Evolutionary conservation across 2,888 invertebrate genomes (phyloP).

Genomic region (Prenolepis imparis): DNA sequence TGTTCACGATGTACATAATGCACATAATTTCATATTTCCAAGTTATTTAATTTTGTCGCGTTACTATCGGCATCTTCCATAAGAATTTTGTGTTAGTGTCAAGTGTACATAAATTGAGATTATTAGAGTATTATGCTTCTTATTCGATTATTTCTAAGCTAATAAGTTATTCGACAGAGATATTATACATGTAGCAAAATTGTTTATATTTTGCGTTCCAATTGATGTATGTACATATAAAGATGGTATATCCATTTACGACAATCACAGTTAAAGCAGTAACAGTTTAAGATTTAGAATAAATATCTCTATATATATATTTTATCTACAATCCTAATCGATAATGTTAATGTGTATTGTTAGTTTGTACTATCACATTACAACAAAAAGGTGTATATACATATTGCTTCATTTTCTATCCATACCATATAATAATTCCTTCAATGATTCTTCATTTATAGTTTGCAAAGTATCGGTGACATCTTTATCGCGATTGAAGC

Average conservation of each 20-base stretch:
- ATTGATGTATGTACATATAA: neutral
- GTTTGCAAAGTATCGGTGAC: conserved; percentile 83
- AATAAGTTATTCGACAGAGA: neutral
- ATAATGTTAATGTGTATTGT: conserved; percentile 13
- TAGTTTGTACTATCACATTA: conserved; percentile 31
- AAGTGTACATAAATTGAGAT: neutral
- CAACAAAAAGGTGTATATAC: neutral
- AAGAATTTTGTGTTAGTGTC: neutral
- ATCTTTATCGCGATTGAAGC: conserved; percentile 65
- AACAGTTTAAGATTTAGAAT: conserved; percentile 13
- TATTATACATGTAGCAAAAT: neutral
- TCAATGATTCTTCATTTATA: conserved; percentile 87
- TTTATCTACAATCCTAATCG: neutral
- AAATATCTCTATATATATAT: conserved; percentile 26
- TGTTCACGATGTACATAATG: no score
- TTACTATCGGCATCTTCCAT: neutral
- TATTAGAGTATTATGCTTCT: neutral
- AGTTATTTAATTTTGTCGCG: neutral
- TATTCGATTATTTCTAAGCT: conserved; percentile 6
- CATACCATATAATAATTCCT: conserved; percentile 86
- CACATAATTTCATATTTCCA: neutral
- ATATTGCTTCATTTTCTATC: conserved; percentile 71
- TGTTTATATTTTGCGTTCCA: neutral
- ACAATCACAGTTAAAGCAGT: conserved; percentile 8
- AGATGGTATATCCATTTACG: neutral